Evolutionary conservation across 2,113 vertebrate species (phyloP).

Genomic region (Chloropsis hardwickii): DNA sequence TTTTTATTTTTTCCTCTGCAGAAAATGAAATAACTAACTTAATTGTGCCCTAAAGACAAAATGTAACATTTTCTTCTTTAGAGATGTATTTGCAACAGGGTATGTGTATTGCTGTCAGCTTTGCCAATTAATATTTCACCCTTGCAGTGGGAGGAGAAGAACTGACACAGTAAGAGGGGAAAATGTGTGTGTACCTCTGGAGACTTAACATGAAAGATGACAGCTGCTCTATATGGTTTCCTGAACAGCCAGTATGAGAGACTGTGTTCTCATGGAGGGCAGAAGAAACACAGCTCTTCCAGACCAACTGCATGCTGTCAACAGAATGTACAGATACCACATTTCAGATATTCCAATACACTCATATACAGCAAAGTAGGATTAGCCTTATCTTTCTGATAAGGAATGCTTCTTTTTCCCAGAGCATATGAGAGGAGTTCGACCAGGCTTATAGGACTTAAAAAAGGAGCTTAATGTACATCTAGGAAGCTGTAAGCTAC

Average conservation of each 20-base stretch:
- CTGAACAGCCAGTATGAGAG: not conserved
- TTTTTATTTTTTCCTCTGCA: not conserved
- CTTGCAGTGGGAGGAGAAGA: not conserved
- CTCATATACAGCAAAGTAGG: not conserved
- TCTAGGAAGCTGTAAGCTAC: not conserved
- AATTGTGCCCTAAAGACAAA: not conserved
- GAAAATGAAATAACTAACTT: not conserved
- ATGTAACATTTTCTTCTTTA: not conserved
- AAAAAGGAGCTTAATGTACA: not conserved
- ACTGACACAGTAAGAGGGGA: not conserved
- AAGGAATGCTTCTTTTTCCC: not conserved
- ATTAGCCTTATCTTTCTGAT: not conserved
- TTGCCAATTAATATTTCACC: conserved; percentile 1
- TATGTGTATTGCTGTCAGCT: not conserved
- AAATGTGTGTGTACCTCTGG: not conserved
- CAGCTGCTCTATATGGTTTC: not conserved
- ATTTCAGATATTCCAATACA: not conserved
- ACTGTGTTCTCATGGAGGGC: not conserved
- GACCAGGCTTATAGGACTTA: not conserved
- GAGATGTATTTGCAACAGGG: not conserved
- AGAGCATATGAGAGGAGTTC: not conserved
- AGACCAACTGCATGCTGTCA: not conserved
- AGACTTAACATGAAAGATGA: not conserved
- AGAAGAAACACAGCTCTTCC: not conserved
- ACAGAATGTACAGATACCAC: not conserved